These are phyloP conservation scores for Xylota segnis DNA, from an alignment of 2,888 invertebrate genomes.

Conservation along the genomic window DNA sequence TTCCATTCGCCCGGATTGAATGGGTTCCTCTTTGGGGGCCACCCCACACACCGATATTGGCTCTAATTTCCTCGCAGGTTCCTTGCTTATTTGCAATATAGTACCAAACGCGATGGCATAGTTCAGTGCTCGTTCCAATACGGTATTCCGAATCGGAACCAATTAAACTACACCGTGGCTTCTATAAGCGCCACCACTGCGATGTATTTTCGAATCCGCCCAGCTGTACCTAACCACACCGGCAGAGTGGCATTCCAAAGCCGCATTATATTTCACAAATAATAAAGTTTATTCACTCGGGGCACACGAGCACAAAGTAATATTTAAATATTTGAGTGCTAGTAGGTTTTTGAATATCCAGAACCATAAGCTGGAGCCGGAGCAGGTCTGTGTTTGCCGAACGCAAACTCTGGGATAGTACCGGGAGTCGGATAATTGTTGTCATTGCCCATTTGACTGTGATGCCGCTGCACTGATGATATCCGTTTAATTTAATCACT, in stretches of 20 bases:
- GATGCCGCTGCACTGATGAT: constrained; percentile 24
- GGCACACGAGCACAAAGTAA: constrained; percentile 21
- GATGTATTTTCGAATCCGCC: constrained; percentile 9
- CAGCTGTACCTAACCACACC: constrained; percentile 8
- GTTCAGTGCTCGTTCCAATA: not conserved
- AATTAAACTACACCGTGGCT: constrained; percentile 20
- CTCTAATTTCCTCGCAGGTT: not conserved
- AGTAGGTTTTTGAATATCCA: constrained; percentile 19
- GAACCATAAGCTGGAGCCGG: constrained; percentile 9
- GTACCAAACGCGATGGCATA: not conserved
- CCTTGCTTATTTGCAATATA: not conserved
- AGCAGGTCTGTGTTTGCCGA: not conserved
- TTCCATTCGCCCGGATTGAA: constrained; percentile 32
- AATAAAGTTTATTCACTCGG: constrained; percentile 50
- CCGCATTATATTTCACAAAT: constrained; percentile 62
- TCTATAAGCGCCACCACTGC: constrained; percentile 13
- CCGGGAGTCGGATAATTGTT: not conserved
- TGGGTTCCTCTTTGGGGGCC: constrained; percentile 5
- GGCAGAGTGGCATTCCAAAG: not conserved
- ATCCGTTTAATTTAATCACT: constrained; percentile 69
- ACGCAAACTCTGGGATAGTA: not conserved
- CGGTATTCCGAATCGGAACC: constrained; percentile 26
- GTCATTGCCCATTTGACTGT: not conserved
- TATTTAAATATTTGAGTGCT: constrained; percentile 64
- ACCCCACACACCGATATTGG: not conserved